These are phyloP conservation scores for Athrips mouffetella DNA, from an alignment of 2,888 invertebrate species.

Conservation along the genomic window DNA sequence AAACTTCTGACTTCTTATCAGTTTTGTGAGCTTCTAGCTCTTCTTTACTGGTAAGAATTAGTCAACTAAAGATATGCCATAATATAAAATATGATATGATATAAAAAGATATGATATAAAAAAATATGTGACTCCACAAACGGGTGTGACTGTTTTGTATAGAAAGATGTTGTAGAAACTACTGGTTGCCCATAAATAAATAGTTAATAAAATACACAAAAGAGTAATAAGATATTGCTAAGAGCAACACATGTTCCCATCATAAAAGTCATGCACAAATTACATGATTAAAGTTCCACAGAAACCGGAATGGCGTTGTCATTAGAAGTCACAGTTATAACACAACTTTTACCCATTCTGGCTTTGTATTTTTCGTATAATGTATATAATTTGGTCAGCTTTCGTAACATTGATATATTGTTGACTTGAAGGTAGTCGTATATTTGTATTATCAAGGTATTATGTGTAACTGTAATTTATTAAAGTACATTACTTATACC, in stretches of 20 bases:
- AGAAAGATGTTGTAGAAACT: not conserved
- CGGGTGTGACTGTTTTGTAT: too few species aligned
- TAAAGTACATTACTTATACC: not conserved
- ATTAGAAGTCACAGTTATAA: constrained; percentile 14
- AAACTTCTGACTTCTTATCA: too few species aligned
- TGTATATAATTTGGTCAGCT: not conserved
- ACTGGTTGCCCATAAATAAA: too few species aligned
- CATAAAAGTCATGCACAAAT: constrained; percentile 19
- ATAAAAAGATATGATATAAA: too few species aligned
- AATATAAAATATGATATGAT: too few species aligned
- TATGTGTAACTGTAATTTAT: not conserved
- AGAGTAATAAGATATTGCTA: not conserved
- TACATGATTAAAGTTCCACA: constrained; percentile 21
- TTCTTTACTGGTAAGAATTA: too few species aligned
- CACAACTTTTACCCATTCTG: constrained; percentile 19
- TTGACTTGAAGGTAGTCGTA: not conserved
- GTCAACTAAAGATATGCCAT: too few species aligned
- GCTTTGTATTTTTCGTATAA: constrained; percentile 2
- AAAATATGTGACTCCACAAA: too few species aligned
- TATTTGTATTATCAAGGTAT: not conserved
- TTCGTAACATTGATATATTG: not conserved
- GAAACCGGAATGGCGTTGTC: constrained; percentile 19
- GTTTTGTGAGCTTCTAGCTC: too few species aligned
- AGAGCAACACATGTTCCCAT: not conserved
- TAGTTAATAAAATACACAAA: not conserved